Evolutionary conservation across 2,113 vertebrate species (phyloP).

Genomic region (Macquaria ambigua): DNA sequence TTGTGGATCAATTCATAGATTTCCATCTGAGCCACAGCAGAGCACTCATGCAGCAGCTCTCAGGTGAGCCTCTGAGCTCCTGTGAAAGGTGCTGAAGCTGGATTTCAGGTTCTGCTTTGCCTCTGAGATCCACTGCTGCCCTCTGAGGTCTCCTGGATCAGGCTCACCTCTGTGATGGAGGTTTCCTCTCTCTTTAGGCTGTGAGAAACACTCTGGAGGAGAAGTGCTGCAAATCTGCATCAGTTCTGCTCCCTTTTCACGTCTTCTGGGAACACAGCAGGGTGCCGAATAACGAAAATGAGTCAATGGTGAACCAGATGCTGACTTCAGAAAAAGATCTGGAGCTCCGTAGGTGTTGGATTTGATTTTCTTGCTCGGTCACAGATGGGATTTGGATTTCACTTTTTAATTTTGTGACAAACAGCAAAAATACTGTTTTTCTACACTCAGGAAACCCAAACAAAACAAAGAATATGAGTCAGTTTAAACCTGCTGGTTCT

Average conservation of each 20-base stretch:
- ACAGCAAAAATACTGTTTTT: neutral
- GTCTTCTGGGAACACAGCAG: constrained; percentile 1
- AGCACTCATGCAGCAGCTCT: neutral
- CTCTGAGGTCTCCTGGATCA: no score
- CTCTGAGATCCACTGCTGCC: no score
- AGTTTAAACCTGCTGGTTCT: no score
- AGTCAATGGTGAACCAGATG: constrained; percentile 21
- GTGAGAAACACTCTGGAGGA: neutral
- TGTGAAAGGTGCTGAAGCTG: neutral
- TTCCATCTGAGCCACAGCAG: no score
- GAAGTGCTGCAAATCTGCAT: neutral
- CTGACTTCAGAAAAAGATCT: constrained; percentile 30
- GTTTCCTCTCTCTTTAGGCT: no score
- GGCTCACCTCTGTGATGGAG: no score
- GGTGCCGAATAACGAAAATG: constrained; percentile 26
- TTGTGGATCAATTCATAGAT: neutral
- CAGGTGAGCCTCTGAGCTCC: neutral
- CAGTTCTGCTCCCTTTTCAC: neutral
- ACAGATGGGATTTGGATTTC: neutral
- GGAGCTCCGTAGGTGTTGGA: constrained; percentile 5
- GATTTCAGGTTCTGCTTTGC: neutral
- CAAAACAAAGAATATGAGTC: neutral
- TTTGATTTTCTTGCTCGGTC: constrained; percentile 6
- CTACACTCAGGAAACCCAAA: neutral
- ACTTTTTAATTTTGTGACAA: neutral